phyloP scores from a whole-genome alignment of 2,113 vertebrate genomes.

The Ahaetulla prasina region DNA sequence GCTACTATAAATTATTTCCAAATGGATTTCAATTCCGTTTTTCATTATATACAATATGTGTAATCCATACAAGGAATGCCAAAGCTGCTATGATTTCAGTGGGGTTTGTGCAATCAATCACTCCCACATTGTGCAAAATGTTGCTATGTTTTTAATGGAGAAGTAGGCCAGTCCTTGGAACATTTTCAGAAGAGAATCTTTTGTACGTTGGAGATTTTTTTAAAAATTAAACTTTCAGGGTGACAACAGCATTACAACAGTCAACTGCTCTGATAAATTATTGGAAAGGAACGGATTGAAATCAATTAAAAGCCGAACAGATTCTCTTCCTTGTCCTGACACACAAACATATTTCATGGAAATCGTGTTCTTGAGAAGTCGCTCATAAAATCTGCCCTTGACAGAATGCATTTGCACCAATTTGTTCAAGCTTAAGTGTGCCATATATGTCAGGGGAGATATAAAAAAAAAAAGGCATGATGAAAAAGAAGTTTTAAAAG shows the following conservation, averaged over 20 bases:
- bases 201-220: neutral
- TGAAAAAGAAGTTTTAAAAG: conserved; percentile 30
- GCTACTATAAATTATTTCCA: conserved; percentile 25
- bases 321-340: neutral
- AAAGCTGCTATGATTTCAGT: neutral
- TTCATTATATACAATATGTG: neutral
- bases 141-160: neutral
- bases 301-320: neutral
- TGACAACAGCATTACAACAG: neutral
- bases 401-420: neutral
- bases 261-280: neutral
- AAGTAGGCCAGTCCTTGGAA: too few relatives aligned
- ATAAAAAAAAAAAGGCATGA: neutral
- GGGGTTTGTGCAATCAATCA: neutral
- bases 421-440: neutral
- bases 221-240: neutral
- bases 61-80: neutral
- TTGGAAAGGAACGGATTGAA: neutral
- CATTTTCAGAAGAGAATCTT: neutral
- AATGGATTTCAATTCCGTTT: conserved; percentile 2
- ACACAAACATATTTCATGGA: neutral
- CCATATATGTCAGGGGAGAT: neutral
- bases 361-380: neutral
- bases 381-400: neutral
- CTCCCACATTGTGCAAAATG: too few relatives aligned